These are phyloP conservation scores for Scolopax mira DNA, from an alignment of 2,113 vertebrate genomes.

Conservation along the genomic window DNA sequence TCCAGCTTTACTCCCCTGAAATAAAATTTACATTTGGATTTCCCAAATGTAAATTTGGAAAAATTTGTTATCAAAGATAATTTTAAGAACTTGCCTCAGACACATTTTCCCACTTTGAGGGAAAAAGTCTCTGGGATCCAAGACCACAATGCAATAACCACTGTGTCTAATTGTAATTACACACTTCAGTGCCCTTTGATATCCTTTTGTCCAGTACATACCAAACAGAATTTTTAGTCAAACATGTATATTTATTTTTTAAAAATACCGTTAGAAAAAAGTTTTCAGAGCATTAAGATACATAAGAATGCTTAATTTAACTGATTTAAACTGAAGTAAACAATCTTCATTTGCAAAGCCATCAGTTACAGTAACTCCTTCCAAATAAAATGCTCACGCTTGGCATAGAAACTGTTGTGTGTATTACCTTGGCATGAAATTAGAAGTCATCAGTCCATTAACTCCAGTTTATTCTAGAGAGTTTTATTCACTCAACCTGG, in stretches of 20 bases:
- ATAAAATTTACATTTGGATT: neutral
- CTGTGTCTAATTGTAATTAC: neutral
- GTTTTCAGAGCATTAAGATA: neutral
- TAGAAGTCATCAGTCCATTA: neutral
- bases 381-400: neutral
- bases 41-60: neutral
- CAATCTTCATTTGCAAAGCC: neutral
- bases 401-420: neutral
- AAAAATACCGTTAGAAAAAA: neutral
- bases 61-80: neutral
- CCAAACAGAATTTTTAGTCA: neutral
- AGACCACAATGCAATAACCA: neutral
- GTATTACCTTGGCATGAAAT: neutral
- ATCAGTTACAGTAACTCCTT: neutral
- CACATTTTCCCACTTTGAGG: neutral
- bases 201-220: neutral
- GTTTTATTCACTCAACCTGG: neutral
- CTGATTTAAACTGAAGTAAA: neutral
- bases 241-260: neutral
- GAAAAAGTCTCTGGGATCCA: neutral
- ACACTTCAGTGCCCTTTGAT: neutral
- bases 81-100: neutral
- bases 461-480: neutral
- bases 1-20: neutral
- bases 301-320: neutral